Conservation (phyloP, 2,888 invertebrate species). For the Notodonta dromedarius region DNA sequence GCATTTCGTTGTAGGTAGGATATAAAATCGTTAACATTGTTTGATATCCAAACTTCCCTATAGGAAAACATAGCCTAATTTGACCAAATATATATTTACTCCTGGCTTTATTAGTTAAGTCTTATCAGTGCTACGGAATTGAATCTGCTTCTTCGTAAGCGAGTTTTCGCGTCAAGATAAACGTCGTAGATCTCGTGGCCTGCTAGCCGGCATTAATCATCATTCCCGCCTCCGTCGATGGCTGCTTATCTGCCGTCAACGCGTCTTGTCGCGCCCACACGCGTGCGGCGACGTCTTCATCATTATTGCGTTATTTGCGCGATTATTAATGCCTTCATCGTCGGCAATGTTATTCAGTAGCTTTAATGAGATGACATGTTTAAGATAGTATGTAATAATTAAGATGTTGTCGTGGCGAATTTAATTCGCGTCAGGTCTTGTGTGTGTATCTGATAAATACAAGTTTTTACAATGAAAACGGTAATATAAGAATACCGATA, state of each 20-base stretch:
- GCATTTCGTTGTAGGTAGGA: too few relatives aligned
- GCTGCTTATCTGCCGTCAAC: constrained; percentile 39
- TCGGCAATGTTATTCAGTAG: background rate
- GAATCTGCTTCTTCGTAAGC: constrained; percentile 1
- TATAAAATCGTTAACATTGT: too few relatives aligned
- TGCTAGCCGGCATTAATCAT: constrained; percentile 43
- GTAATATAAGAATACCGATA: background rate
- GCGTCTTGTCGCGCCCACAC: constrained; percentile 23
- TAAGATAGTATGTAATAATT: background rate
- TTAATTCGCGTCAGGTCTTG: background rate
- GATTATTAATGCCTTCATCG: background rate
- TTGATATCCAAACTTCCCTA: too few relatives aligned
- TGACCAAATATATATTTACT: too few relatives aligned
- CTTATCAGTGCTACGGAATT: constrained; percentile 11
- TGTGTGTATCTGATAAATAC: too few relatives aligned
- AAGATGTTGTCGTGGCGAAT: background rate
- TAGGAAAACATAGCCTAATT: too few relatives aligned
- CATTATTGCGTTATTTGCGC: constrained; percentile 16
- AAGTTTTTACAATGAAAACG: too few relatives aligned
- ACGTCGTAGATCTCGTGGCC: constrained; percentile 16
- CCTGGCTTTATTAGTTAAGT: too few relatives aligned
- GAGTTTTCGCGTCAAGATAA: constrained; percentile 1
- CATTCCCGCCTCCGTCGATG: constrained; percentile 34
- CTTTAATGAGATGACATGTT: background rate
- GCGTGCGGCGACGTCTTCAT: constrained; percentile 25